Conservation (phyloP, 2,797 vertebrate species). For the Notoglanidium macrostoma region DNA sequence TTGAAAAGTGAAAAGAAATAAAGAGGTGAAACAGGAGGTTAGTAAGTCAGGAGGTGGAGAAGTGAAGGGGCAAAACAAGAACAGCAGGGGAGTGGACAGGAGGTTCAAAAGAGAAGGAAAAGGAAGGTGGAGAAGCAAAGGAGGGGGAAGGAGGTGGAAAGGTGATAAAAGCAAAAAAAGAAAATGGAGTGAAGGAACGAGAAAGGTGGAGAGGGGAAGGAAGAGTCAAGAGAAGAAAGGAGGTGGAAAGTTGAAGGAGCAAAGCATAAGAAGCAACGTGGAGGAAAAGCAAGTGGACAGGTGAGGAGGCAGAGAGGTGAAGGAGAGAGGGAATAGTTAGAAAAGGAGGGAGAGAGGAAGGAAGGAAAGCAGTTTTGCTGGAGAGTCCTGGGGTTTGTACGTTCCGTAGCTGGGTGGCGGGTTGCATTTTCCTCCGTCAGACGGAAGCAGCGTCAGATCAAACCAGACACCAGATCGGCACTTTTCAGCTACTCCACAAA, state of each 20-base stretch:
- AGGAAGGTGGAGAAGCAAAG: too few species aligned
- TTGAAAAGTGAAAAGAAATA: neutral
- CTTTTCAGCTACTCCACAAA: constrained; percentile 19
- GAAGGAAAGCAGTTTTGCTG: neutral
- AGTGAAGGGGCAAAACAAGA: neutral
- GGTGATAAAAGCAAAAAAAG: too few species aligned
- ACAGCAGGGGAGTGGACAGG: neutral
- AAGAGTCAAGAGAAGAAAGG: neutral
- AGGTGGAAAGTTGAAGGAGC: neutral
- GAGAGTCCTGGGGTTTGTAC: neutral
- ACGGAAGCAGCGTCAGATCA: constrained; percentile 17
- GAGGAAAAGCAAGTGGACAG: neutral
- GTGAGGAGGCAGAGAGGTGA: neutral
- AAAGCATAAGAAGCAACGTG: neutral
- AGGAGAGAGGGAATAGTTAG: neutral
- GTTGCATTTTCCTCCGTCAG: constrained; percentile 20
- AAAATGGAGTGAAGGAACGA: neutral
- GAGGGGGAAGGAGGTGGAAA: neutral
- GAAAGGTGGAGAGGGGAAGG: neutral
- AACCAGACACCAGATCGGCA: constrained; percentile 35
- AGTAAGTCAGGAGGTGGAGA: neutral
- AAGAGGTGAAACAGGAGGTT: neutral
- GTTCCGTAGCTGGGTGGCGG: constrained; percentile 22
- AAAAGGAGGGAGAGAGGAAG: neutral
- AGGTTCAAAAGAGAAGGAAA: neutral